Conservation (phyloP, 2,797 vertebrate species). For the Meriones psammophilus region DNA sequence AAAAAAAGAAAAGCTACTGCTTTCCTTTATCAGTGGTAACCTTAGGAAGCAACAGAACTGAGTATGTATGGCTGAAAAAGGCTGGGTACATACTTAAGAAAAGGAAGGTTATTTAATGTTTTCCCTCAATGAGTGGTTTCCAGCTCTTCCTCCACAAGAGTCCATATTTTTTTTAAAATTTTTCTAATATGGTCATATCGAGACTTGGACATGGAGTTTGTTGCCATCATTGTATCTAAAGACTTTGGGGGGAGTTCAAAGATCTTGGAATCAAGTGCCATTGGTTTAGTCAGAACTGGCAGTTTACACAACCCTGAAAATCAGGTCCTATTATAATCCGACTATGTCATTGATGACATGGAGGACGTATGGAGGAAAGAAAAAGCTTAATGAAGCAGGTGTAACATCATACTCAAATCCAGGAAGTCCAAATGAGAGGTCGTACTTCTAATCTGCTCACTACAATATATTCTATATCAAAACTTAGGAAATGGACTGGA, state of each 20-base stretch:
- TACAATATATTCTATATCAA: background rate
- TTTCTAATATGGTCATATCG: background rate
- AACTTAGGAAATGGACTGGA: conserved; percentile 37
- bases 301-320: background rate
- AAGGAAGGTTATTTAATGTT: background rate
- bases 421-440: background rate
- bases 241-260: background rate
- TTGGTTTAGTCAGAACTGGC: conserved; percentile 36
- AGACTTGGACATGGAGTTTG: background rate
- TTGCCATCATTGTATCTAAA: background rate
- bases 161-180: conserved; percentile 13
- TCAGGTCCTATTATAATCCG: background rate
- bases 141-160: background rate
- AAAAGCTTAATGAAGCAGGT: conserved; percentile 35
- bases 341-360: conserved; percentile 60
- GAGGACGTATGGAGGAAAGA: background rate
- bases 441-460: background rate
- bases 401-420: background rate
- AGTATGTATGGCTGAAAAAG: background rate
- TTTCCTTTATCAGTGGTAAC: conserved; percentile 31
- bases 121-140: background rate
- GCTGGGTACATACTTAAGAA: conserved; percentile 7
- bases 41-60: background rate
- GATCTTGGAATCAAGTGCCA: background rate
- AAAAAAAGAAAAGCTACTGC: conserved; percentile 24